Evolutionary conservation across 35 echinoderm and acorn worm species (phyloP).

Genomic region (Anneissia japonica): DNA sequence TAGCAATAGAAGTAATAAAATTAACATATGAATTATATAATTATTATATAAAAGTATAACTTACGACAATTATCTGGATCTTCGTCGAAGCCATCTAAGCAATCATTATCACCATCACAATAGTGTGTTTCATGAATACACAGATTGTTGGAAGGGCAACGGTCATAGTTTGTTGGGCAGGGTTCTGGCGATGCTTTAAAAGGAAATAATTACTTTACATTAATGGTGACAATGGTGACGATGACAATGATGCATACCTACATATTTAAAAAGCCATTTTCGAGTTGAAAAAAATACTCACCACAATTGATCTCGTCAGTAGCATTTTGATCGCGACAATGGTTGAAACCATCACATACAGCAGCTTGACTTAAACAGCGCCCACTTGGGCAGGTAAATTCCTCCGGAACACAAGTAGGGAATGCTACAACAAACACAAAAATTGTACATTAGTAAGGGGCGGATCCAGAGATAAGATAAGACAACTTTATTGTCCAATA

Average conservation of each 20-base stretch:
- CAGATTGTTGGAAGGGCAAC: conserved; percentile 19
- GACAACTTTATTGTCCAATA: no score
- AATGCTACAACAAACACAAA: conserved; percentile 3
- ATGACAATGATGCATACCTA: no score
- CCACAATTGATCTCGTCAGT: conserved; percentile 61
- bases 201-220: no score
- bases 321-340: conserved; percentile 43
- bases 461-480: no score
- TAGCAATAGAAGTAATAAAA: no score
- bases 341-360: conserved; percentile 43
- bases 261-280: no score
- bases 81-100: conserved; percentile 47
- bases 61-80: conserved; percentile 26
- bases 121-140: conserved; percentile 31
- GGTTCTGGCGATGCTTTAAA: conserved; percentile 22
- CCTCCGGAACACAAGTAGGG: conserved; percentile 25
- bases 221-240: no score
- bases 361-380: conserved; percentile 22
- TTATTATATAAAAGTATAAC: no score
- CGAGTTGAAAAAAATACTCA: conserved; percentile 31
- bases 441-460: not conserved
- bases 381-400: conserved; percentile 37
- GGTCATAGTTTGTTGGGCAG: not conserved
- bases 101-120: conserved; percentile 49
- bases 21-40: no score